Evolutionary conservation across 2,888 invertebrate species (phyloP), one percentile per base, ranked within the genome.

Genomic region (Drosophila ezoana): DNA sequence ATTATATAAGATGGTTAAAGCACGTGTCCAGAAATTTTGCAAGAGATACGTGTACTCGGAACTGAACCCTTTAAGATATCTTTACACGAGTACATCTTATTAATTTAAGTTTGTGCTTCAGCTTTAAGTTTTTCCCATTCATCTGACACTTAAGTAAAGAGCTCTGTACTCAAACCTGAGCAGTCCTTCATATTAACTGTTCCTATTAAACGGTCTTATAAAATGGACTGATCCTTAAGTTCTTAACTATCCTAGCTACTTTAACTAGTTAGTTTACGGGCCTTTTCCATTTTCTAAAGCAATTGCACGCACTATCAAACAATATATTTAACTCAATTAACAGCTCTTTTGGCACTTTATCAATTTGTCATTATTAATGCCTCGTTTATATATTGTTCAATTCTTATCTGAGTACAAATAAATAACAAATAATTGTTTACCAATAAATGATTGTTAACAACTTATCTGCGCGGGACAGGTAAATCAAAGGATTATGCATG

Each of bases 381-480:
- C 40, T 32, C 20, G 16, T 41, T 41, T 6, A 38, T 18, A 41
- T 52, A 14, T 23, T 9, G 10, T n/a, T 45, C 1, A 8, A 18
- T 28, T 53, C 20, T 76, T 77, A 77, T 67, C 73, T 35, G 10
- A 11, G 53, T 53, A 53, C 11, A 13, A 20, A 20, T 45, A 13
- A 20, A 20, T 45, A 37, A 13, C 14, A 58, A 28, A 48, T 45
- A 54, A 69, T 35, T 62, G n/a, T 56, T 59, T 69, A 54, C 20
- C 65, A 73, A 60, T 58, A 45, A 51, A 60, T 33, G 69, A 53
- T 41, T 58, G 37, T 71, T 62, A 58, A 47, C 45, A 43, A 35
- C 45, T 45, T 59, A 60, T 61, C 47, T 37, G 8, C n/a, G 33
- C 23, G 10, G 1, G 4, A 14, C 9, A 18, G 1, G 16, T 20